Base-by-base conservation (phyloP, 2,888 invertebrate genomes). In the Nomada lathburiana region DNA sequence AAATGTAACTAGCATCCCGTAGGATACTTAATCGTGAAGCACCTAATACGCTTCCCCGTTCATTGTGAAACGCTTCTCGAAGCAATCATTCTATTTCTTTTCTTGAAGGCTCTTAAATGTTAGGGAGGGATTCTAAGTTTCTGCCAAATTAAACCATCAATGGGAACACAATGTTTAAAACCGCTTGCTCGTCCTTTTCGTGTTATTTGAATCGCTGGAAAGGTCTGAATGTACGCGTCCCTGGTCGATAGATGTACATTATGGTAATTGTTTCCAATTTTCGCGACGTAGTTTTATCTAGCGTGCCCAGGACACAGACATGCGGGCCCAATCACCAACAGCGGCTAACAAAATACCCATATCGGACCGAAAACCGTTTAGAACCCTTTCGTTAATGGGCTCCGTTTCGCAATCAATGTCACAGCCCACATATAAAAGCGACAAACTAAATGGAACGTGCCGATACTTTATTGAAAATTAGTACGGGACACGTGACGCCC, bases 351-450 rank as follows among this genome's bases (percentile, higher is more conserved):
- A 82, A 84, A 76, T 71, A 74, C 70, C 74, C 83, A 70, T 79
- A 83, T 83, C 85, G 74, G 68, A 69, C 78, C 78, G 42, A 76
- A 83, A 71, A 71, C 64, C 73, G 81, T 62, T 71, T 57, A 29
- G 80, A 70, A 69, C 60, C 70, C 60, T 44, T 18, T 16, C 71
- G 59, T 80, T 71, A 42, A 42, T 53, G 62, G 47, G 44, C 36
- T 53, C 53, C 20, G 18, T 82, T 82, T 75, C 75, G 63, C 63
- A 82, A 80, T 74, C 53, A 67, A 67, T 52, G 65, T 67, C 47
- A 47, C 11, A 68, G 71, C 75, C 81, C 68, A 82, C 80, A 75
- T 75, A 69, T 75, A 69, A 65, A 20, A 9, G 50, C 52, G 57
- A 16, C 47, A 13, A 16, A 9, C 36, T 50, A 75, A 63, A 63